Conservation (phyloP, 1,140 invertebrate genomes). For the Conus betulinus region DNA sequence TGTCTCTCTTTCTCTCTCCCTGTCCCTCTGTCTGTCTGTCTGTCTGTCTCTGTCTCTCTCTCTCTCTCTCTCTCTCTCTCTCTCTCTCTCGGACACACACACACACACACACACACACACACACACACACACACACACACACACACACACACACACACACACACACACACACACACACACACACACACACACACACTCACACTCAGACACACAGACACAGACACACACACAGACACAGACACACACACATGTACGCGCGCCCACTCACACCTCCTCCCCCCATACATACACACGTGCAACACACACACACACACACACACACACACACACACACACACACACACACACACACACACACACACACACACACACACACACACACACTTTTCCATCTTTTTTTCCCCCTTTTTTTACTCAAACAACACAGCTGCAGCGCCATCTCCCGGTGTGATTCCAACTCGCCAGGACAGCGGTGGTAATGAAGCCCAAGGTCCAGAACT, state of each 20-base stretch:
- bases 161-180: not conserved
- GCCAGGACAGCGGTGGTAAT: slow-evolving; percentile 11
- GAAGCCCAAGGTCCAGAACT: not conserved
- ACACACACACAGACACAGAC: not conserved
- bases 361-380: not conserved
- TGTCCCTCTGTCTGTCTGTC: no score
- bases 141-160: not conserved
- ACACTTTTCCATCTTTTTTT: no score
- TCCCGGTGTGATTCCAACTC: not conserved
- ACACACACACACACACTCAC: not conserved
- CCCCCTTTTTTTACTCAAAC: no score
- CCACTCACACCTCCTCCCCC: not conserved
- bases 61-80: no score
- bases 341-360: not conserved
- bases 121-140: no score
- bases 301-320: not conserved
- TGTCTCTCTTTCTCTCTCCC: no score
- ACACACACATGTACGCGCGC: not conserved
- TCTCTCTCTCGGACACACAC: no score
- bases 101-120: no score
- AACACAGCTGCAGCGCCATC: slow-evolving; percentile 15
- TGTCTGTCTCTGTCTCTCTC: no score
- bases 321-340: not conserved
- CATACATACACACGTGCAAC: no score
- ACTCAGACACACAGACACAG: not conserved